These are phyloP conservation scores for Chelon labrosus DNA, from an alignment of 2,797 vertebrate species.

Conservation along the genomic window DNA sequence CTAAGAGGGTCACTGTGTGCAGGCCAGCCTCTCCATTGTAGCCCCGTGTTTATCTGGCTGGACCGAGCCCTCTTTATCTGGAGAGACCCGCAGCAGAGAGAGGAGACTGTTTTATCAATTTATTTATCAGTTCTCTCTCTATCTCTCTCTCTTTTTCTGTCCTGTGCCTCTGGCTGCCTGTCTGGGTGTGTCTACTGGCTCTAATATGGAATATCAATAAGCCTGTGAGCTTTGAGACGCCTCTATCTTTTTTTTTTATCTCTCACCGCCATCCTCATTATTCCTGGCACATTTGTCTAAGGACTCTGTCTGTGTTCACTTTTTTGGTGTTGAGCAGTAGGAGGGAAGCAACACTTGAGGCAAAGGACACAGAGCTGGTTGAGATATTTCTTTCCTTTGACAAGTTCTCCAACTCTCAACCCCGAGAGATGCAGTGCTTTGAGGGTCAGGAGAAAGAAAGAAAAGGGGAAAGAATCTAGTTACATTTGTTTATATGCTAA, in stretches of 20 bases:
- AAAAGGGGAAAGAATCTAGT: background rate
- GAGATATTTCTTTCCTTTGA: background rate
- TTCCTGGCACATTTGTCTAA: background rate
- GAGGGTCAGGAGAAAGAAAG: background rate
- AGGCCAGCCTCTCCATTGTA: conserved; percentile 33
- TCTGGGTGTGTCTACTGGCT: conserved; percentile 42
- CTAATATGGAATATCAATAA: conserved; percentile 42
- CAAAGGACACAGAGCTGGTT: conserved; percentile 16
- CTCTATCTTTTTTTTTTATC: conserved; percentile 16
- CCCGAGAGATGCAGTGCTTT: background rate
- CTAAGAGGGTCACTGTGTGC: conserved; percentile 45
- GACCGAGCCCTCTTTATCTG: conserved; percentile 53
- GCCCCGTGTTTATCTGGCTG: conserved; percentile 44
- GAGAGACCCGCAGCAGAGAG: conserved; percentile 47
- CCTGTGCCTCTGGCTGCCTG: conserved; percentile 18
- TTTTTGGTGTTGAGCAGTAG: too few species aligned
- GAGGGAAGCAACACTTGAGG: background rate
- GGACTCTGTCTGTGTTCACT: background rate
- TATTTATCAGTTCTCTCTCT: conserved; percentile 23
- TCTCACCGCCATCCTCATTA: background rate
- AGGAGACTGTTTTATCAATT: conserved; percentile 52
- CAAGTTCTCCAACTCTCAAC: too few species aligned
- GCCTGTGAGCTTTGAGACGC: conserved; percentile 28
- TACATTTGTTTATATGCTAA: too few species aligned
- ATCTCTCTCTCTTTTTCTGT: conserved; percentile 2